phyloP scores from a whole-genome alignment of 2,888 invertebrate genomes.

The Nymphalis urticae region DNA sequence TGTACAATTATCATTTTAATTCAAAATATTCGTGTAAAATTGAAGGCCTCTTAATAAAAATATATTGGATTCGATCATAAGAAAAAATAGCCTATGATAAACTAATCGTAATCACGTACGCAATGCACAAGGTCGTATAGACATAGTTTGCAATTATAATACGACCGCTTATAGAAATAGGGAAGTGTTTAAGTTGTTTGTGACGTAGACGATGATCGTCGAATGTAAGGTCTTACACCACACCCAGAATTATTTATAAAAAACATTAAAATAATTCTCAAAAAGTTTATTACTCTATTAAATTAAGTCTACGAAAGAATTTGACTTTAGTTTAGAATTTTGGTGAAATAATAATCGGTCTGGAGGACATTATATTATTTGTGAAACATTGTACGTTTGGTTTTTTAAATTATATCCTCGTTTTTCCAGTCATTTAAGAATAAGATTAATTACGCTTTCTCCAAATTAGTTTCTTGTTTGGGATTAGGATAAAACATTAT shows the following conservation, averaged over 20 bases:
- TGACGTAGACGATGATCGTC: slow-evolving; percentile 47
- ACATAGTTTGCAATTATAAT: slow-evolving; percentile 42
- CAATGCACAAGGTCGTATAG: slow-evolving; percentile 53
- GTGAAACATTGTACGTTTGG: too few species aligned
- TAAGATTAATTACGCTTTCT: neutral
- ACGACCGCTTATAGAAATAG: slow-evolving; percentile 64
- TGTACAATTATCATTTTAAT: neutral
- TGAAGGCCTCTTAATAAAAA: slow-evolving; percentile 29
- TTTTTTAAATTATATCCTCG: neutral
- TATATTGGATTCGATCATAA: slow-evolving; percentile 28
- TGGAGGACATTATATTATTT: too few species aligned
- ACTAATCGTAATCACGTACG: slow-evolving; percentile 34
- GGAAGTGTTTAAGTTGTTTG: slow-evolving; percentile 57
- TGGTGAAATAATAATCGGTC: too few species aligned
- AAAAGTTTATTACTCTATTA: too few species aligned
- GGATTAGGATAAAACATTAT: neutral
- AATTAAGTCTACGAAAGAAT: too few species aligned
- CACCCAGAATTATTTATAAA: neutral
- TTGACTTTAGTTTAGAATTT: too few species aligned
- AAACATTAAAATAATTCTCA: neutral
- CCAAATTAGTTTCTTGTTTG: neutral
- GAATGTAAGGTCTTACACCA: slow-evolving; percentile 19
- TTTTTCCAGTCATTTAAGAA: neutral
- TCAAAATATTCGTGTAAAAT: slow-evolving; percentile 21
- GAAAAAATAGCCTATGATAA: slow-evolving; percentile 25